phyloP scores from a whole-genome alignment of 2,888 invertebrate species.

The Stenoptilia bipunctidactyla region DNA sequence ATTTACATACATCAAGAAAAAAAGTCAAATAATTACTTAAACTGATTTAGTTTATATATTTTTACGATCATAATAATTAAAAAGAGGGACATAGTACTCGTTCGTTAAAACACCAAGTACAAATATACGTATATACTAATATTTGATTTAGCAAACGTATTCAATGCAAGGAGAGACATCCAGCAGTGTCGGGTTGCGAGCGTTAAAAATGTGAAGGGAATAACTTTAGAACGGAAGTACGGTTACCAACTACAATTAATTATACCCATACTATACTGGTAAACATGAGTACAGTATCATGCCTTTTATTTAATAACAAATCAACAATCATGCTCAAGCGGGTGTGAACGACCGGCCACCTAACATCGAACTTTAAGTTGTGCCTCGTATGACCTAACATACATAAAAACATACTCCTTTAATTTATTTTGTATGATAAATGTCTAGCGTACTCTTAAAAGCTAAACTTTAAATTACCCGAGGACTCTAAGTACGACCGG shows the following conservation, averaged over 20 bases:
- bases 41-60: too few relatives aligned
- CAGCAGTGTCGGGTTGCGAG: slow-evolving; percentile 45
- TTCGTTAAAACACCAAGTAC: slow-evolving; percentile 24
- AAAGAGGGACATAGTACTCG: slow-evolving; percentile 4
- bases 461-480: slow-evolving; percentile 38
- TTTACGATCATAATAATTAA: too few relatives aligned
- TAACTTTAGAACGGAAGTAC: slow-evolving; percentile 27
- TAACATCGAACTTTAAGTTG: slow-evolving; percentile 48
- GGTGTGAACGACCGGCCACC: slow-evolving; percentile 61
- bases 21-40: too few relatives aligned
- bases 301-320: slow-evolving; percentile 54
- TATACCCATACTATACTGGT: slow-evolving; percentile 42
- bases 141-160: slow-evolving; percentile 22
- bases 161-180: slow-evolving; percentile 23
- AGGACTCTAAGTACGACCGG: slow-evolving; percentile 25
- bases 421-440: slow-evolving; percentile 19
- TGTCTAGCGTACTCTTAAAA: slow-evolving; percentile 24
- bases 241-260: slow-evolving; percentile 31
- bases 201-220: slow-evolving; percentile 46
- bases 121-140: slow-evolving; percentile 34
- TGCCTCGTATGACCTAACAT: slow-evolving; percentile 26
- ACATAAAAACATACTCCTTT: not conserved
- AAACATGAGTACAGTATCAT: slow-evolving; percentile 52
- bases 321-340: slow-evolving; percentile 64
- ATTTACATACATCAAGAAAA: too few relatives aligned